These are phyloP conservation scores for Eustalomyia histrio DNA, from an alignment of 2,888 invertebrate species.

Conservation along the genomic window DNA sequence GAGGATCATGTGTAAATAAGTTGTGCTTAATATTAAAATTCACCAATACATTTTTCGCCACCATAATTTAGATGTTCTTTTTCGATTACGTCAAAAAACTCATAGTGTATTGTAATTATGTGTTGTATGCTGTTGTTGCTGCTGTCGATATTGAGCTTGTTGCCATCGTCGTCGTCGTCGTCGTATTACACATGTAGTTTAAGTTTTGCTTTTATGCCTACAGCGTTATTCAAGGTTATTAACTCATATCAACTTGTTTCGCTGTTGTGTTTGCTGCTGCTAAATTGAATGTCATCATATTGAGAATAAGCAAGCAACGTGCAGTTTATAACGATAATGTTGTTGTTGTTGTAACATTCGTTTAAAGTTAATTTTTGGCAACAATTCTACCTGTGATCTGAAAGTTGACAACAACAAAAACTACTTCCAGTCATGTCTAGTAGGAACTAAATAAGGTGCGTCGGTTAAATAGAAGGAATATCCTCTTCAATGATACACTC, in stretches of 20 bases:
- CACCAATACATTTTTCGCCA: constrained; percentile 15
- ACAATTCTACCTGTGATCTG: constrained; percentile 55
- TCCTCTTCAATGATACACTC: background rate
- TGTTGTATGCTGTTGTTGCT: constrained; percentile 21
- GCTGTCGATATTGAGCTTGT: constrained; percentile 14
- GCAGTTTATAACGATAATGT: constrained; percentile 30
- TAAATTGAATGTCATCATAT: constrained; percentile 64
- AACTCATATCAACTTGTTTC: constrained; percentile 55
- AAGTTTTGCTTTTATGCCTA: constrained; percentile 38
- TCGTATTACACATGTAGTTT: constrained; percentile 57
- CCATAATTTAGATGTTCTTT: constrained; percentile 57
- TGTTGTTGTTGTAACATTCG: constrained; percentile 41
- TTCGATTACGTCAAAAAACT: constrained; percentile 45
- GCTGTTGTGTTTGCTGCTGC: constrained; percentile 42
- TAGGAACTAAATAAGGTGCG: constrained; percentile 30
- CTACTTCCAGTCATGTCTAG: constrained; percentile 19
- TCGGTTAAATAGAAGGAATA: background rate
- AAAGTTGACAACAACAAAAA: constrained; percentile 17
- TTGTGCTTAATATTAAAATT: constrained; percentile 1
- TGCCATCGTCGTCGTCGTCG: background rate
- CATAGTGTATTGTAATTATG: constrained; percentile 28
- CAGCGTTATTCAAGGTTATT: constrained; percentile 59
- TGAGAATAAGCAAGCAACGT: constrained; percentile 36
- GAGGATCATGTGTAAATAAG: background rate
- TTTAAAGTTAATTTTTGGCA: constrained; percentile 37